Conservation (phyloP, 64 coral and sea anemone genomes). For the Anthopleura sola region DNA sequence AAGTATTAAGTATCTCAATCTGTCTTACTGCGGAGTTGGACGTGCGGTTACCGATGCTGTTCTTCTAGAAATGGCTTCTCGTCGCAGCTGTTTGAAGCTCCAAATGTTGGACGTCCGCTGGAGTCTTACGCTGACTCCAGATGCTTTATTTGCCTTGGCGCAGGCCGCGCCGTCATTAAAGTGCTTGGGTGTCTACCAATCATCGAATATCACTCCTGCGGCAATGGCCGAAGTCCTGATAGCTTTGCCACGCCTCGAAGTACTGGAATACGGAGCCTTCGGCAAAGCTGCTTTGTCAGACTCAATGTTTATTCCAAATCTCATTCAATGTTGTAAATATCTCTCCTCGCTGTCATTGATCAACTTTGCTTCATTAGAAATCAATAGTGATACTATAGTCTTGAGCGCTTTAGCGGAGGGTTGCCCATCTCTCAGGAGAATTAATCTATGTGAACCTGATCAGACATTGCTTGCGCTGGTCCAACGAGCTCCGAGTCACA, state of each 20-base stretch:
- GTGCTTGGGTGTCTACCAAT: slow-evolving; percentile 96
- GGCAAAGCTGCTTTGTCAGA: slow-evolving; percentile 97
- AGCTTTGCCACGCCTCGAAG: slow-evolving; percentile 73
- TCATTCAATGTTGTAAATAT: slow-evolving; percentile 71
- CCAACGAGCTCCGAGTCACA: slow-evolving; percentile 46
- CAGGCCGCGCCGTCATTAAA: slow-evolving; percentile 67
- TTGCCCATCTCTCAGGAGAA: slow-evolving; percentile 50
- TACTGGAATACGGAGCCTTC: slow-evolving; percentile 95
- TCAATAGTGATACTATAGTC: slow-evolving; percentile 68
- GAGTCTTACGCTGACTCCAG: slow-evolving; percentile 89
- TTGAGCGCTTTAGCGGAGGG: slow-evolving; percentile 71
- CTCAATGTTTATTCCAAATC: slow-evolving; percentile 91
- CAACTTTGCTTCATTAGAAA: slow-evolving; percentile 87
- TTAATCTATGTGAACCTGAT: slow-evolving; percentile 94
- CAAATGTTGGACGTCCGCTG: slow-evolving; percentile 98
- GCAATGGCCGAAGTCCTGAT: slow-evolving; percentile 91
- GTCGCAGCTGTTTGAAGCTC: slow-evolving; percentile 65
- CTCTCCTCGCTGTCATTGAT: slow-evolving; percentile 81
- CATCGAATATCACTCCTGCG: slow-evolving; percentile 80
- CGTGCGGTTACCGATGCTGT: slow-evolving; percentile 96
- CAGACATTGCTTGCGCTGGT: slow-evolving; percentile 71
- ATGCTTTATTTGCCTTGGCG: slow-evolving; percentile 74
- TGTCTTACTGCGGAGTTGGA: slow-evolving; percentile 96
- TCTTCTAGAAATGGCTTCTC: slow-evolving; percentile 76
- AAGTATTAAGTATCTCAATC: slow-evolving; percentile 78